Evolutionary conservation across 2,797 vertebrate genomes (phyloP).

Genomic region (Leptoclinus maculatus): DNA sequence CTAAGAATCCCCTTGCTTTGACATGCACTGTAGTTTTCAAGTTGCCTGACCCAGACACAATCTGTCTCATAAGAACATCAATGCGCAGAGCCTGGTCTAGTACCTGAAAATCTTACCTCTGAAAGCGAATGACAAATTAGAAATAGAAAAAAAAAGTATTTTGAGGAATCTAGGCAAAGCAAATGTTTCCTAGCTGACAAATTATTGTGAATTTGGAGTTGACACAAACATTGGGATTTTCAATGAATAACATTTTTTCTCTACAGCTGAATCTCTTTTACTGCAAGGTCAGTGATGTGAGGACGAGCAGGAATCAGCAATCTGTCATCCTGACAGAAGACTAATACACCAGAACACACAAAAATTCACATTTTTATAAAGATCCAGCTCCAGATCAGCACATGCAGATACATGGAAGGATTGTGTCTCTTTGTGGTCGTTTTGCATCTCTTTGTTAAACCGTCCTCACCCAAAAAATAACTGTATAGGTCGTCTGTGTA

Average conservation of each 20-base stretch:
- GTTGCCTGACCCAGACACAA: neutral
- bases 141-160: neutral
- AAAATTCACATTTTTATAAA: conserved; percentile 1
- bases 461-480: neutral
- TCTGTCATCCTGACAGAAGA: conserved; percentile 18
- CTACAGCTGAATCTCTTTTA: neutral
- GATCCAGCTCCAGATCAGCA: neutral
- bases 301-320: neutral
- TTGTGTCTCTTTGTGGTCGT: neutral
- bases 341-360: conserved; percentile 12
- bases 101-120: neutral
- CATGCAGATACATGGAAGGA: neutral
- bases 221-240: neutral
- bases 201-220: neutral
- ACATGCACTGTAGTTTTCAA: neutral
- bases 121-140: neutral
- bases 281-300: neutral
- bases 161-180: neutral
- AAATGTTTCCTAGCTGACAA: neutral
- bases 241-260: neutral
- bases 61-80: neutral
- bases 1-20: neutral
- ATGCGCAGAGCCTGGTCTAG: neutral
- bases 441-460: neutral
- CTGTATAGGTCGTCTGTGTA: neutral